Evolutionary conservation across 2,888 invertebrate species (phyloP), one percentile per base, ranked within the genome.

Genomic region (Diaprepes abbreviatus): DNA sequence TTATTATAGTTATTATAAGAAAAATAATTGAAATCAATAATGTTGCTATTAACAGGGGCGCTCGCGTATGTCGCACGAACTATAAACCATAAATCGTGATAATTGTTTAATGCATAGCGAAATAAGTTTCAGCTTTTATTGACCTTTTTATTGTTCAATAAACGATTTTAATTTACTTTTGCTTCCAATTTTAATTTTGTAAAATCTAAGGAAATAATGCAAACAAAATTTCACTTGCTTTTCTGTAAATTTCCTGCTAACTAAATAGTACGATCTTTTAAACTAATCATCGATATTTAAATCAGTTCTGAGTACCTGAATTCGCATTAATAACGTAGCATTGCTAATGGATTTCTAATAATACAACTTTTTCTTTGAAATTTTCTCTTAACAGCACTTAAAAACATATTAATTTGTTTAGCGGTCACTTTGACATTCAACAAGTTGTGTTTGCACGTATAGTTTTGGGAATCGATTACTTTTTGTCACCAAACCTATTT

Each of bases 321-420:
- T 28, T 50, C 14, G 6, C 16, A 50, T 21, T 50, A 24, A 21
- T 45, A 50, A 50, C 12, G 12, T 12, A 0, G 14, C 48, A 14
- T 14, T 50, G 14, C 28, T 50, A 28, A 50, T 28, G 31, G 48
- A 28, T 50, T 50, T 50, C 48, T 50, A 50, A 50, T 50, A 50
- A 50, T 50, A 50, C 31, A 28, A 50, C 24, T 28, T 28, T 48
- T 50, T 50, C 48, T 28, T 28, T 24, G 28, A n/a, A 50, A 28
- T 16, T 14, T 16, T 45, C 24, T 14, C 1, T 50, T 50, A 19
- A 1, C 28, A 24, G 5, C 16, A 14, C 48, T 50, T 50, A 50
- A 50, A 43, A 16, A 28, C 10, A 28, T 14, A 50, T 24, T 50
- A 50, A 14, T 28, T n/a, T 50, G 24, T 28, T 50, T 21, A 16